Base-by-base conservation (phyloP, 2,113 vertebrate species). In the Bubo bubo region DNA sequence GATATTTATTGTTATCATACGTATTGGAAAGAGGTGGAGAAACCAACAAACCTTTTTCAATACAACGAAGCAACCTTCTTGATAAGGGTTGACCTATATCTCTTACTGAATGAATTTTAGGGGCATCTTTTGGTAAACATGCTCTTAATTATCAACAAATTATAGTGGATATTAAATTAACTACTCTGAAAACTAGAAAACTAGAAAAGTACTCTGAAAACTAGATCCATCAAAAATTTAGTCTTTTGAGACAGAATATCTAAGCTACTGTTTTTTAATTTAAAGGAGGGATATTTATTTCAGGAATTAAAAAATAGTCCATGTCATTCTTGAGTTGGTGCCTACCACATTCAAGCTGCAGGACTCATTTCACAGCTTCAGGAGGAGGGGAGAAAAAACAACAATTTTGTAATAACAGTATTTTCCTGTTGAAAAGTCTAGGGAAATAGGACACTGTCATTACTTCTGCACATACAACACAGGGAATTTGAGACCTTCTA, bases 291-390 rank as follows among this genome's bases (percentile, higher is more conserved):
- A 41, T 30, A 22, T 56, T 52, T 45, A 32, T 63, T 93, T 60
- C 39, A 43, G 17, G 9, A 49, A 45, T 35, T 37, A 49, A 41
- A n/a, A 30, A 34, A 2, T 6, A 49, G 26, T 17, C 11, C 2
- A 0, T 68, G 14, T 17, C 0, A 3, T 18, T 45, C 24, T 37
- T 88, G 30, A 21, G 27, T 75, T 34, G 24, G 19, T 23, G 32
- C 47, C 56, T 41, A 19, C 7, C 19, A 5, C 4, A 6, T 22
- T 21, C 9, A 35, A 71, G 32, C 18, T 1, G 1, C 24, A 7
- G 68, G 22, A 35, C 9, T 50, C 9, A 17, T 76, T 63, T 56
- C 50, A 41, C 45, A 71, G 56, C 43, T 4, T 43, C 47, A 52
- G 35, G 50, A 83, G 26, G 37, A 27, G 28, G 27, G 32, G 39